These are phyloP conservation scores for Stigmatopora nigra DNA, from an alignment of 2,113 vertebrate species.

Conservation along the genomic window DNA sequence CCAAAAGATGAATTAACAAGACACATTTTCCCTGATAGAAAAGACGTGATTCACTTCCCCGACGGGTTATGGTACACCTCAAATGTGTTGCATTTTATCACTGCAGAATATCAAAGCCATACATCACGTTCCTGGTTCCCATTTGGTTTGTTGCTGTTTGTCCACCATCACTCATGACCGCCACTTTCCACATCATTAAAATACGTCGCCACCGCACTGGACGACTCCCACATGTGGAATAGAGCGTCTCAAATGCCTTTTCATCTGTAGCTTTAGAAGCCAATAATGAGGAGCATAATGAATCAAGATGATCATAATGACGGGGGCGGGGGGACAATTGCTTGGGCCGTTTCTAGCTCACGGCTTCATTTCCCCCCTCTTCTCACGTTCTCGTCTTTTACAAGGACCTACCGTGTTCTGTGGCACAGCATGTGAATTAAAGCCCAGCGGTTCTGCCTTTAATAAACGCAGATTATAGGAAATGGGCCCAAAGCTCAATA, in stretches of 20 bases:
- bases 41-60: slow-evolving; percentile 48
- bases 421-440: slow-evolving; percentile 54
- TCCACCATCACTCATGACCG: slow-evolving; percentile 13
- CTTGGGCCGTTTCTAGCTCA: slow-evolving; percentile 24
- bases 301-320: slow-evolving; percentile 47
- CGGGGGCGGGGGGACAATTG: slow-evolving; percentile 31
- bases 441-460: slow-evolving; percentile 59
- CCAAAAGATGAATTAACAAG: slow-evolving; percentile 36
- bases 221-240: slow-evolving; percentile 7
- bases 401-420: slow-evolving; percentile 53
- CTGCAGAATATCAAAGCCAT: slow-evolving; percentile 50
- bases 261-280: slow-evolving; percentile 18
- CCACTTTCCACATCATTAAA: slow-evolving; percentile 17
- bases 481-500: slow-evolving; percentile 66
- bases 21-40: slow-evolving; percentile 25
- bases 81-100: slow-evolving; percentile 41
- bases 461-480: slow-evolving; percentile 68
- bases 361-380: slow-evolving; percentile 8
- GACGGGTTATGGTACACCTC: slow-evolving; percentile 1
- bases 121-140: slow-evolving; percentile 38
- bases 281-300: slow-evolving; percentile 42
- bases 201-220: slow-evolving; percentile 7
- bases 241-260: slow-evolving; percentile 14
- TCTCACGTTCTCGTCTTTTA: slow-evolving; percentile 40
- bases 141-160: slow-evolving; percentile 22